Evolutionary conservation across 2,797 vertebrate genomes (phyloP).

Genomic region (Spheniscus humboldti): DNA sequence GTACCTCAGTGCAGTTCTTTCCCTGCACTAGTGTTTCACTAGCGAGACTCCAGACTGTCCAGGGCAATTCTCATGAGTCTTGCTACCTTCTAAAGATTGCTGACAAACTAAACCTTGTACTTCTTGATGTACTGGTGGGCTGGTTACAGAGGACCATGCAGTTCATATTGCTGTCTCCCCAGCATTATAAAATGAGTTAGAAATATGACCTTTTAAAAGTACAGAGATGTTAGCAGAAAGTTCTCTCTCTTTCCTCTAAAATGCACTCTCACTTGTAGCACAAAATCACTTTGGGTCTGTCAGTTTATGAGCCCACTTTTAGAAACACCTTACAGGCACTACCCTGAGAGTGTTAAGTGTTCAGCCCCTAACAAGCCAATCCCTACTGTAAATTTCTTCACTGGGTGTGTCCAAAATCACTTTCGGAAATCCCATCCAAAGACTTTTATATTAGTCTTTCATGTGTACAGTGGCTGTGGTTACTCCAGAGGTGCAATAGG

Average conservation of each 20-base stretch:
- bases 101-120: neutral
- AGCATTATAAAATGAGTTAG: neutral
- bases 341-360: neutral
- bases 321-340: neutral
- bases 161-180: neutral
- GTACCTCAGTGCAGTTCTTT: neutral
- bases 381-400: neutral
- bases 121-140: neutral
- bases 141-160: too few relatives aligned
- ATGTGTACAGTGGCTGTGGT: neutral
- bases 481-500: neutral
- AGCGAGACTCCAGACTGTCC: neutral
- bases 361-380: neutral
- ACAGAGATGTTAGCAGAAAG: neutral
- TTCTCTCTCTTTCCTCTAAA: neutral
- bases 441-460: neutral
- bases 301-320: neutral
- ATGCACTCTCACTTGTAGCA: neutral
- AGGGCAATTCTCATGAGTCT: neutral
- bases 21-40: neutral
- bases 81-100: neutral
- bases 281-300: too few relatives aligned
- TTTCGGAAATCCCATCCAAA: neutral
- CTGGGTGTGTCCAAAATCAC: neutral
- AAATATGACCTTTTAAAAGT: neutral